These are phyloP conservation scores for Leptoclinus maculatus DNA, from an alignment of 2,797 vertebrate genomes.

Conservation along the genomic window DNA sequence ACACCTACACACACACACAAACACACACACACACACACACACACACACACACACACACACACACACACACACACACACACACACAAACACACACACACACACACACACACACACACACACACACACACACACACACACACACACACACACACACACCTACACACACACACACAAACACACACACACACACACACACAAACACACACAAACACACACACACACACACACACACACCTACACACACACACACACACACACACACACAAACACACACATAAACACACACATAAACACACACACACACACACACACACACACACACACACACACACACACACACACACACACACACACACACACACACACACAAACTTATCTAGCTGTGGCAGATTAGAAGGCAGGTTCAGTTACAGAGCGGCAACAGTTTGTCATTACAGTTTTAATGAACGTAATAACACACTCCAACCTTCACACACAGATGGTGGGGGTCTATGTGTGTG, in stretches of 20 bases:
- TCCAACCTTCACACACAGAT: constrained; percentile 42
- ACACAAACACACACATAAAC: no score
- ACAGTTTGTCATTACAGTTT: constrained; percentile 69
- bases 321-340: not conserved
- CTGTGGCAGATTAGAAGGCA: constrained; percentile 66
- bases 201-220: not conserved
- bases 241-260: not conserved
- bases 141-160: not conserved
- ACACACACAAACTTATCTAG: constrained; percentile 37
- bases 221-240: not conserved
- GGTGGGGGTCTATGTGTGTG: constrained; percentile 1
- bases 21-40: constrained; percentile 15
- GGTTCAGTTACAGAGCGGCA: constrained; percentile 43
- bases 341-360: not conserved
- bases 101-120: not conserved
- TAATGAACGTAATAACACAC: constrained; percentile 72
- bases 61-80: not conserved
- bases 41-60: not conserved
- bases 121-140: not conserved
- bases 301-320: not conserved
- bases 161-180: no score
- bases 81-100: not conserved
- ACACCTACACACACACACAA: not conserved
- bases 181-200: not conserved
- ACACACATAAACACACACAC: not conserved